Evolutionary conservation across 2,888 invertebrate genomes (phyloP), one percentile per base, ranked within the genome.

Genomic region (Lathronympha strigana): DNA sequence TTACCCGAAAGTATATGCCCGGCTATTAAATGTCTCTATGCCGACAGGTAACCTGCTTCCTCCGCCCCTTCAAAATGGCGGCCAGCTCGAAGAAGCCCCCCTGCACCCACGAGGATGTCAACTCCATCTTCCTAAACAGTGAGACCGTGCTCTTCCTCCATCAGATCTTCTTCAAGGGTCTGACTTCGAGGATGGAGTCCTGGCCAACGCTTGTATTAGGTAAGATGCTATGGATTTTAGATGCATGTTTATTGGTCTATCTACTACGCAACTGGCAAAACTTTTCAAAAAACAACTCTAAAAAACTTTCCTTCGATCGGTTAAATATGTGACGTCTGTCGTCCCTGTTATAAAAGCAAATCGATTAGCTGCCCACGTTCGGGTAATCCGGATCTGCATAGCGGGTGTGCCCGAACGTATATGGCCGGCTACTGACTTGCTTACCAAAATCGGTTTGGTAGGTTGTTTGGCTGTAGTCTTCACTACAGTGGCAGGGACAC

Each of bases 151-250:
- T 98, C 74, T 98, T 98, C 88, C 93, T 98, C 25, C 98, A 98
- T 85, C 98, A 98, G 92, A 98, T 98, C 78, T 98, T 98, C 88
- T 94, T 98, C 79, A 98, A 98, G 86, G 98, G 98, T 0, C 93
- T 98, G 50, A 97, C 97, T 4, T 97, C 97, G 0, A 93, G 98
- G 66, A 95, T 98, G 94, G 98, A 98, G 84, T 97, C 95, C 68
- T 98, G 98, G 98, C 98, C 98, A 47, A 98, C 98, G 5, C 93
- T 98, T 70, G 97, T 98, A 69, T 93, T 98, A 87, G 97, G 97
- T 97, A 91, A 93, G 86, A 75, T 63, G 72, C 63, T 51, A 51
- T 49, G 47, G 47, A n/a, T 54, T 54, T 31, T 28, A 0, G 28
- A 54, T 62, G 62, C 33, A 31, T 57, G 36, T 4, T 11, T 31